These are phyloP conservation scores for Propithecus perrieri DNA, from an alignment of 2,797 vertebrate species.

Conservation along the genomic window DNA sequence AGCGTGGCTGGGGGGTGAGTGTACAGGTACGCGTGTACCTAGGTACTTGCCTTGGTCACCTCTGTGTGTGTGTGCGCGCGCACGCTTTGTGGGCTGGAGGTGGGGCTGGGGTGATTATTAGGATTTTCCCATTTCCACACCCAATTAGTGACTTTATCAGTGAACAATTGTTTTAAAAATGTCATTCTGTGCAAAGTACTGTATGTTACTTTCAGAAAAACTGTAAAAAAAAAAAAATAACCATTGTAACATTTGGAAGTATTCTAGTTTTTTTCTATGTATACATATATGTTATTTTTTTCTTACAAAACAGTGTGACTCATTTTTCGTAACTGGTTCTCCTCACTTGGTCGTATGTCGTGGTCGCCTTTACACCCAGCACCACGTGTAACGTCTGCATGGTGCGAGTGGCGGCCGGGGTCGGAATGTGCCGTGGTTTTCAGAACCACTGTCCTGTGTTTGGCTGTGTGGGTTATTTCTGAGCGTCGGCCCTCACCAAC, in stretches of 20 bases:
- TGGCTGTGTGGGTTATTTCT: background rate
- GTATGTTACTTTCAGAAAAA: background rate
- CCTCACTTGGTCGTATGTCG: background rate
- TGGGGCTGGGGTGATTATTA: background rate
- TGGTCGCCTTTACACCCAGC: background rate
- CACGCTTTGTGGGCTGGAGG: background rate
- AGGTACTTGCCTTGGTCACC: background rate
- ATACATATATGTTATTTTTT: background rate
- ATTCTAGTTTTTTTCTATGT: background rate
- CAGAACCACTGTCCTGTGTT: background rate
- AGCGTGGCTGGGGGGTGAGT: background rate
- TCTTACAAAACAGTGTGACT: background rate
- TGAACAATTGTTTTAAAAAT: background rate
- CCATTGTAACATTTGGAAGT: background rate
- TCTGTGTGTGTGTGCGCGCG: background rate
- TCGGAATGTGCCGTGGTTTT: background rate
- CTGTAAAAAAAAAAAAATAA: background rate
- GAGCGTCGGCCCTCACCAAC: background rate
- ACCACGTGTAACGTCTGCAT: fast-evolving
- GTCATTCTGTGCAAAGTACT: background rate
- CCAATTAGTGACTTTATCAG: background rate
- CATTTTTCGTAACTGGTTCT: background rate
- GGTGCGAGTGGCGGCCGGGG: background rate
- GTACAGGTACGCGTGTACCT: too few relatives aligned
- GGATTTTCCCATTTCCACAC: background rate